Evolutionary conservation across 2,797 vertebrate species (phyloP).

Genomic region (Schizopygopsis malacanthus): DNA sequence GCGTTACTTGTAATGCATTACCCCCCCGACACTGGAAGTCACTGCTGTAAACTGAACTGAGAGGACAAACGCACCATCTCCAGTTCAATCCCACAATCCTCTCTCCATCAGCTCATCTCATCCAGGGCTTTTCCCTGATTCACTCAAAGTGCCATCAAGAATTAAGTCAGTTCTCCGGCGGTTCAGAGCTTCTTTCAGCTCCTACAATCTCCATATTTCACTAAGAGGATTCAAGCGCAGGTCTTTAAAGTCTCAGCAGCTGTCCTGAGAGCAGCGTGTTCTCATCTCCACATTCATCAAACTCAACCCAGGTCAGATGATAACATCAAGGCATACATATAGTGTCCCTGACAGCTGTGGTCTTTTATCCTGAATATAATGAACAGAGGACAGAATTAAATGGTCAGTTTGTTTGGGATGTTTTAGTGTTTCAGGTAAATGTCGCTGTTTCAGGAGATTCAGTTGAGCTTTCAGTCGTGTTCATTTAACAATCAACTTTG

Average conservation of each 20-base stretch:
- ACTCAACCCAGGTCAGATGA: constrained; percentile 3
- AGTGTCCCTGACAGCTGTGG: background rate
- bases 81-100: constrained; percentile 8
- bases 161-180: constrained; percentile 60
- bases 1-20: too few species aligned
- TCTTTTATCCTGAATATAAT: background rate
- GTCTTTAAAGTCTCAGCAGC: background rate
- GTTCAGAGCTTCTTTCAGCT: constrained; percentile 48
- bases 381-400: background rate
- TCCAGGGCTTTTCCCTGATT: constrained; percentile 50
- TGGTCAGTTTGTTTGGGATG: background rate
- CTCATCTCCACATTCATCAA: background rate
- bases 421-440: background rate
- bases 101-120: constrained; percentile 41
- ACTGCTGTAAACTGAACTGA: background rate
- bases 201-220: constrained; percentile 43
- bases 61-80: background rate
- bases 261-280: constrained; percentile 7
- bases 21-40: background rate
- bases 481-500: background rate
- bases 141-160: constrained; percentile 53
- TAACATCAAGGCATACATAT: too few species aligned
- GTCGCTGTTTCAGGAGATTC: background rate
- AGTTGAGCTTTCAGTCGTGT: background rate
- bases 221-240: constrained; percentile 21